Evolutionary conservation across 2,113 vertebrate species (phyloP).

Genomic region (Serinus canaria): DNA sequence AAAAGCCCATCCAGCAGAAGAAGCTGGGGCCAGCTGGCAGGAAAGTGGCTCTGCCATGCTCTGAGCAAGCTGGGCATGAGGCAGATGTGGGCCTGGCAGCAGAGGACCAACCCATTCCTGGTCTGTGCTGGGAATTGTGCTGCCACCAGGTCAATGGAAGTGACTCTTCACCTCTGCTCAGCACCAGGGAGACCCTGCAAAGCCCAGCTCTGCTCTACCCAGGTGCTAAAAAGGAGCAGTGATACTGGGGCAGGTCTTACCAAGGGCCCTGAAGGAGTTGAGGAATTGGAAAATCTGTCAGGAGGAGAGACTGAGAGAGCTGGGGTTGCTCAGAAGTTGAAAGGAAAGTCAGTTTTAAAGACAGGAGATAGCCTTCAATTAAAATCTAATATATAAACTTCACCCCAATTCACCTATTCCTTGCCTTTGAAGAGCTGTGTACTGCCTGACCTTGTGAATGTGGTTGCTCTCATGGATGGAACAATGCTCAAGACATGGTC

Average conservation of each 20-base stretch:
- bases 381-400: not conserved
- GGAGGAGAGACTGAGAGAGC: not conserved
- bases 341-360: not conserved
- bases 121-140: not conserved
- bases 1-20: not conserved
- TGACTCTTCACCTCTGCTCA: not conserved
- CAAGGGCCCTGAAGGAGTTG: not conserved
- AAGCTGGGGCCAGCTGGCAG: not conserved
- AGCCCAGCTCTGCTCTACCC: not conserved
- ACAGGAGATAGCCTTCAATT: not conserved
- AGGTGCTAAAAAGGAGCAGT: not conserved
- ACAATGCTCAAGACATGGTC: not conserved
- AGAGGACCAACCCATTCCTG: not conserved
- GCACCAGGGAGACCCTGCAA: not conserved
- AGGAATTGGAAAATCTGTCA: not conserved
- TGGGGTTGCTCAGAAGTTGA: not conserved
- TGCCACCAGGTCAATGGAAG: not conserved
- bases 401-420: not conserved
- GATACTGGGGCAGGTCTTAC: not conserved
- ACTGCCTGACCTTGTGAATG: not conserved
- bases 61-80: not conserved
- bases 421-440: not conserved
- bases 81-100: not conserved
- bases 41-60: not conserved
- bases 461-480: not conserved